Evolutionary conservation across 2,113 vertebrate species (phyloP).

Genomic region (Ellobius talpinus): DNA sequence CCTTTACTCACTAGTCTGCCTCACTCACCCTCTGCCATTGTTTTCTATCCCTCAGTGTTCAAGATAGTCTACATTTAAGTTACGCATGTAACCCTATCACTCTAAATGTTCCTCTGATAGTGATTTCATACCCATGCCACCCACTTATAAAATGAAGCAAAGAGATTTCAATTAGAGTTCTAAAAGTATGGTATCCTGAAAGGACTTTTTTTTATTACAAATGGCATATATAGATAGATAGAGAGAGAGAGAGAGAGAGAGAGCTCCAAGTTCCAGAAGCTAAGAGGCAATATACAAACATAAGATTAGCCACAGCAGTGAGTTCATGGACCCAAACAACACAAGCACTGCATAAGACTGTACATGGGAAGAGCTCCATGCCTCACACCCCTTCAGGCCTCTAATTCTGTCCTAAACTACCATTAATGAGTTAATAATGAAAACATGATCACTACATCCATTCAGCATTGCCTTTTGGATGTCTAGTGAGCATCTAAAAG

Average conservation of each 20-base stretch:
- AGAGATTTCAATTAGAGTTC: not conserved
- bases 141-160: constrained; percentile 2
- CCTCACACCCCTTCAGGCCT: not conserved
- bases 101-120: not conserved
- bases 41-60: not conserved
- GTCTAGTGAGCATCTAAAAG: not conserved
- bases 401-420: not conserved
- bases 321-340: not conserved
- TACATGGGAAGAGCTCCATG: not conserved
- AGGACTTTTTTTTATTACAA: not conserved
- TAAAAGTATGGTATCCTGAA: not conserved
- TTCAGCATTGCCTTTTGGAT: not conserved
- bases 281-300: not conserved
- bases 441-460: not conserved
- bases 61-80: constrained; percentile 43
- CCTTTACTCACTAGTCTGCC: not conserved
- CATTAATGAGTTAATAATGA: not conserved
- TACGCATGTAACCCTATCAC: not conserved
- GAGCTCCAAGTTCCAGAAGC: not conserved
- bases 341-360: not conserved
- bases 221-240: not conserved
- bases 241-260: no score
- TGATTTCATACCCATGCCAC: not conserved
- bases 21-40: not conserved
- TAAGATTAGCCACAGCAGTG: not conserved